Conservation (phyloP, 2,797 vertebrate genomes). For the Rhinophrynus dorsalis region DNA sequence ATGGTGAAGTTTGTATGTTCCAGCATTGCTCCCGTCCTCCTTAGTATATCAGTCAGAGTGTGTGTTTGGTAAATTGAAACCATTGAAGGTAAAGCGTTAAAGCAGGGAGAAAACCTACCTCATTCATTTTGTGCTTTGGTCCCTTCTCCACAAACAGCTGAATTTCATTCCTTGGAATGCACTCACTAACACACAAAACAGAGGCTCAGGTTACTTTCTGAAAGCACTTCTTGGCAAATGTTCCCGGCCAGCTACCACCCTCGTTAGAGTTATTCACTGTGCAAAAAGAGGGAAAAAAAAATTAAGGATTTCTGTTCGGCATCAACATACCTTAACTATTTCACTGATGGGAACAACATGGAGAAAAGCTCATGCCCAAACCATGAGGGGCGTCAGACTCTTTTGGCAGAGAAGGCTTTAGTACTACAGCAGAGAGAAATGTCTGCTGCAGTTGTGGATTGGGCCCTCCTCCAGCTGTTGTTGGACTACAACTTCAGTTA, state of each 20-base stretch:
- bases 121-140: slow-evolving; percentile 47
- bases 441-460: too few species aligned
- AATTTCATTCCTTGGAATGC: slow-evolving; percentile 48
- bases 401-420: too few species aligned
- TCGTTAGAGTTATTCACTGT: slow-evolving; percentile 26
- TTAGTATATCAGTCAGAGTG: too few species aligned
- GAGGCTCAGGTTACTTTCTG: slow-evolving; percentile 49
- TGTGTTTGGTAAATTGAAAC: not conserved
- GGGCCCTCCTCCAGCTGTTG: too few species aligned
- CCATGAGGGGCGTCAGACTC: too few species aligned
- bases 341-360: not conserved
- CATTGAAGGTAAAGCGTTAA: slow-evolving; percentile 29
- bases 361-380: too few species aligned
- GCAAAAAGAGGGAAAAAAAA: too few species aligned
- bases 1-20: too few species aligned
- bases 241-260: slow-evolving; percentile 42
- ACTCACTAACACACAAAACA: slow-evolving; percentile 50
- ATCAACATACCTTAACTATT: slow-evolving; percentile 28
- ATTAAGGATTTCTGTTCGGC: slow-evolving; percentile 31
- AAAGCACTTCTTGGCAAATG: slow-evolving; percentile 46
- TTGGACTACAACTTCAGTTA: too few species aligned
- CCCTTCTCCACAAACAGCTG: slow-evolving; percentile 47
- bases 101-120: slow-evolving; percentile 26
- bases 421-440: too few species aligned
- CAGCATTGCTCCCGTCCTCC: too few species aligned